Percentiles rank a stretch among this genome's conserved stretches.
Evolutionary conservation across 2,888 invertebrate genomes (phyloP).

Genomic region (Limnephilus auricula): DNA sequence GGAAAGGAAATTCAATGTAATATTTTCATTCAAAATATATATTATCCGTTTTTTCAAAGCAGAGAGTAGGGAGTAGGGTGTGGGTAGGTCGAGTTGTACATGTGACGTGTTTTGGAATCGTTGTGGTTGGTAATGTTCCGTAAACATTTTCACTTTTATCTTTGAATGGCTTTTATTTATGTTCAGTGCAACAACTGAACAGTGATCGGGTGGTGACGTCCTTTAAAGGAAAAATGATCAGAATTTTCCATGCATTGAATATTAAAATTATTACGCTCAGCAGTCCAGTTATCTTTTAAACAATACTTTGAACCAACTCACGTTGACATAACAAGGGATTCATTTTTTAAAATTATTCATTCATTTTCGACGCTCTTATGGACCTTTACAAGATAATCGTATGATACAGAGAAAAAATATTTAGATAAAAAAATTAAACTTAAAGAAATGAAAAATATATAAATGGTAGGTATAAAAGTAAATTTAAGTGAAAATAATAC

Average conservation of each 20-base stretch:
- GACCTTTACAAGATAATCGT: too few relatives aligned
- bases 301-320: too few relatives aligned
- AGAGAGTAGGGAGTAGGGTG: not conserved
- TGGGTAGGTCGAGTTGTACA: not conserved
- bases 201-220: not conserved
- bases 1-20: not conserved
- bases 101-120: conserved; percentile 26
- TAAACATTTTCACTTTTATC: conserved; percentile 33
- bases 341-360: too few relatives aligned
- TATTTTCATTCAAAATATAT: not conserved
- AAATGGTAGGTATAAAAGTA: too few relatives aligned
- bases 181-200: not conserved
- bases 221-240: not conserved
- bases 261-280: not conserved
- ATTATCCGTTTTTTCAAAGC: not conserved
- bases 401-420: too few relatives aligned
- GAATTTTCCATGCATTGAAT: not conserved
- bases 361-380: too few relatives aligned
- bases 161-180: not conserved
- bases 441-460: too few relatives aligned
- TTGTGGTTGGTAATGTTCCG: conserved; percentile 40
- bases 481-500: too few relatives aligned
- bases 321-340: not conserved
- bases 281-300: too few relatives aligned
- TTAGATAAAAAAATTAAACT: too few relatives aligned